Evolutionary conservation across 2,113 vertebrate species (phyloP).

Genomic region (Myotis lucifugus): DNA sequence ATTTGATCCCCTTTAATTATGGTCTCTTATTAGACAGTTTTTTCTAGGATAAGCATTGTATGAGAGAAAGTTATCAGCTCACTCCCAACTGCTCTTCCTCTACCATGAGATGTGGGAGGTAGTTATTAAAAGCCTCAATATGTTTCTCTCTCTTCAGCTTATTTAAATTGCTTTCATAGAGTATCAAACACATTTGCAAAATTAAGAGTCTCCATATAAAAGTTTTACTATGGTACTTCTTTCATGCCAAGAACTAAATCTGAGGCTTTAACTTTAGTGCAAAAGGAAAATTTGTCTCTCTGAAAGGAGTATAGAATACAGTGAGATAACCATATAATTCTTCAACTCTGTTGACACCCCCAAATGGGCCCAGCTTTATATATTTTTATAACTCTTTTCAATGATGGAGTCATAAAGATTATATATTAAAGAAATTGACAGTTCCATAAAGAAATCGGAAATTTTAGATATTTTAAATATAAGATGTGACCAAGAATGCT

Average conservation of each 20-base stretch:
- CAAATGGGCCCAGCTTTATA: not conserved
- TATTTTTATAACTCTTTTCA: not conserved
- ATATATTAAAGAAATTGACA: slow-evolving; percentile 46
- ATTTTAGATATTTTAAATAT: slow-evolving; percentile 14
- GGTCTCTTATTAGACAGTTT: not conserved
- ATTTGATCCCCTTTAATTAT: not conserved
- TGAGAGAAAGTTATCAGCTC: slow-evolving; percentile 27
- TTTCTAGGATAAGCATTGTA: not conserved
- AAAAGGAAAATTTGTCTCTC: slow-evolving; percentile 40
- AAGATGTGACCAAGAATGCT: slow-evolving; percentile 12
- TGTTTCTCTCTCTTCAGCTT: slow-evolving; percentile 54
- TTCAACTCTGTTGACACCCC: not conserved
- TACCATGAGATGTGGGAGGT: not conserved
- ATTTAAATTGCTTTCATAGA: slow-evolving; percentile 62
- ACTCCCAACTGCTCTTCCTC: not conserved
- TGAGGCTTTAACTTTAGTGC: not conserved
- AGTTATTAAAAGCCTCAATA: slow-evolving; percentile 60
- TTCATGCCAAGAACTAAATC: slow-evolving; percentile 53
- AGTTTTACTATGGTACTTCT: slow-evolving; percentile 37
- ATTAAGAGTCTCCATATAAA: slow-evolving; percentile 43
- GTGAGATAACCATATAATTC: not conserved
- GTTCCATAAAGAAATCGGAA: not conserved
- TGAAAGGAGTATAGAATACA: not conserved
- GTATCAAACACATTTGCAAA: slow-evolving; percentile 53
- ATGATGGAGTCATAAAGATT: not conserved